phyloP scores from a whole-genome alignment of 2,888 invertebrate genomes.

The Synergus umbraculus region DNA sequence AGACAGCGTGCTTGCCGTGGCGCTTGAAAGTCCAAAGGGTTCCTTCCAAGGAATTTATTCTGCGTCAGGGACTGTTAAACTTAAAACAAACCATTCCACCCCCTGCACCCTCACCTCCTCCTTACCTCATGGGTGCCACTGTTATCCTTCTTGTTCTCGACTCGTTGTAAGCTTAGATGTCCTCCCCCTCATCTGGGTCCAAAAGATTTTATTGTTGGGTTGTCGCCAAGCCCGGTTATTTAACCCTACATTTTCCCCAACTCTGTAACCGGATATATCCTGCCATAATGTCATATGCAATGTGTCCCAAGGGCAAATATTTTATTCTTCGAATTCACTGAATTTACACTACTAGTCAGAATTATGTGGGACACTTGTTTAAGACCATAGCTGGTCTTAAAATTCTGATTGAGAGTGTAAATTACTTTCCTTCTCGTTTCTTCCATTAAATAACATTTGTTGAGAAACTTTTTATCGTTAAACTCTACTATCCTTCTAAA shows the following conservation, averaged over 20 bases:
- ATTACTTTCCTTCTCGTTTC: too few relatives aligned
- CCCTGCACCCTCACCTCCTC: conserved; percentile 2
- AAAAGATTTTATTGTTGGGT: conserved; percentile 8
- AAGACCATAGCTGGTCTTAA: too few relatives aligned
- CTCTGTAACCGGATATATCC: too few relatives aligned
- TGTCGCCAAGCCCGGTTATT: not conserved
- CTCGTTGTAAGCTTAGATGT: not conserved
- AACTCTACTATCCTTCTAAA: not conserved
- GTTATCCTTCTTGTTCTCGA: not conserved
- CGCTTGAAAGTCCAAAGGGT: conserved; percentile 64
- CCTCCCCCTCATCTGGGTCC: not conserved
- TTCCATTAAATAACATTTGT: too few relatives aligned
- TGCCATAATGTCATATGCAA: too few relatives aligned
- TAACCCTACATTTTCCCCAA: not conserved
- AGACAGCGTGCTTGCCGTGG: conserved; percentile 67
- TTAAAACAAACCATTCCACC: conserved; percentile 66
- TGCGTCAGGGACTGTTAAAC: conserved; percentile 68
- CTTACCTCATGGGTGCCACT: not conserved
- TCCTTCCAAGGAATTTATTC: conserved; percentile 73
- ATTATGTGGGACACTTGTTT: too few relatives aligned
- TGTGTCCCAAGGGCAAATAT: too few relatives aligned
- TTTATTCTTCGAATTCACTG: too few relatives aligned
- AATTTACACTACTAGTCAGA: too few relatives aligned
- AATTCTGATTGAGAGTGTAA: too few relatives aligned
- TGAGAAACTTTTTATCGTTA: too few relatives aligned